These are phyloP conservation scores for Rynchops niger DNA, from an alignment of 2,113 vertebrate genomes.

Conservation along the genomic window DNA sequence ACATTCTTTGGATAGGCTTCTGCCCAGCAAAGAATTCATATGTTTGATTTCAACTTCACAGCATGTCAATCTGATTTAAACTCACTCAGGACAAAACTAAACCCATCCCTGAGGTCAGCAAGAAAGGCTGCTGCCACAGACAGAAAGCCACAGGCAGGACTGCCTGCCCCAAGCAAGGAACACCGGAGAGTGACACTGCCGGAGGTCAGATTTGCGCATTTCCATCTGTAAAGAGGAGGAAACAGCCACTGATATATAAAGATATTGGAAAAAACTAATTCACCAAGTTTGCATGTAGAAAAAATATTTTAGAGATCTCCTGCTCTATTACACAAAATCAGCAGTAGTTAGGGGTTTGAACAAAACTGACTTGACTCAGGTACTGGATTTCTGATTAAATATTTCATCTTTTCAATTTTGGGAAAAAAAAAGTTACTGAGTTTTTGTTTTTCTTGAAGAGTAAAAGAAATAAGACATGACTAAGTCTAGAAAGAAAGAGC, in stretches of 20 bases:
- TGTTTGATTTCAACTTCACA: slow-evolving; percentile 8
- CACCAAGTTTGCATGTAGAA: neutral
- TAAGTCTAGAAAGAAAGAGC: neutral
- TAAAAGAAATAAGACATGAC: neutral
- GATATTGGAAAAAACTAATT: neutral
- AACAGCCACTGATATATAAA: neutral
- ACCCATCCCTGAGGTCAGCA: neutral
- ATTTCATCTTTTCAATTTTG: neutral
- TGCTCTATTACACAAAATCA: neutral
- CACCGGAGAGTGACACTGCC: neutral
- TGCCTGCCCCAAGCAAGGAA: neutral
- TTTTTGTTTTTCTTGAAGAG: neutral
- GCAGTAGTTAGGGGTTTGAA: neutral
- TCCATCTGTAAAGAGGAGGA: neutral
- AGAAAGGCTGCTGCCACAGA: neutral
- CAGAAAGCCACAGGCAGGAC: neutral
- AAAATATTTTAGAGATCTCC: neutral
- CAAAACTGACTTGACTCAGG: neutral
- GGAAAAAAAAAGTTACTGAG: neutral
- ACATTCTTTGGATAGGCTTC: neutral
- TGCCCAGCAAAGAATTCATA: neutral
- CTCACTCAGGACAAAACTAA: neutral
- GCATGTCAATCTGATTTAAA: neutral
- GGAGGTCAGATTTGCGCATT: neutral
- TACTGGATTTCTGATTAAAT: neutral